Conservation (phyloP, 2,113 vertebrate species). For the Caloenas nicobarica region DNA sequence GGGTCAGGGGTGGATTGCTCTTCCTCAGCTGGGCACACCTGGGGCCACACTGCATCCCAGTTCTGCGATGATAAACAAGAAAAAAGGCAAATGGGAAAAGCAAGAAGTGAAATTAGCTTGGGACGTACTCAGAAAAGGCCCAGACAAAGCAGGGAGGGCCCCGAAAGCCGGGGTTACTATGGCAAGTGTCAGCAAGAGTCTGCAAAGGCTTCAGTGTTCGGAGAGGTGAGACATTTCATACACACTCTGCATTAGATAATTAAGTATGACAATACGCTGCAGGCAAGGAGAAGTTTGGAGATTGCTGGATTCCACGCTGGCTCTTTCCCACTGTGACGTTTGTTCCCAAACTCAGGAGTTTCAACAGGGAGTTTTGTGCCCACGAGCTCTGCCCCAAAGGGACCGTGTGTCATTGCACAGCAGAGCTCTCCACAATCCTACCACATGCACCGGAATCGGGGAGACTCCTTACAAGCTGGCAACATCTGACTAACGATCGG, state of each 20-base stretch:
- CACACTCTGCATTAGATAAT: neutral
- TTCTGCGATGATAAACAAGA: neutral
- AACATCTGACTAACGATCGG: neutral
- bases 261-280: neutral
- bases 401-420: neutral
- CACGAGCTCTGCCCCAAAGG: conserved; percentile 28
- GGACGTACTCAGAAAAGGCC: neutral
- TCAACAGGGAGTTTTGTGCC: neutral
- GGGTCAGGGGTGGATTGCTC: too few relatives aligned
- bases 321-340: neutral
- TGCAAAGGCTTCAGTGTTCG: neutral
- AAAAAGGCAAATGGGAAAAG: neutral
- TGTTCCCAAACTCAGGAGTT: neutral
- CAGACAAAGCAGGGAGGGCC: neutral
- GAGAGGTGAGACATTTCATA: neutral
- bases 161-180: neutral
- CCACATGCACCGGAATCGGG: accelerated
- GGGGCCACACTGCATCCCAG: neutral
- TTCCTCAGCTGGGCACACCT: neutral
- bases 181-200: neutral
- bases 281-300: conserved; percentile 42
- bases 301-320: neutral
- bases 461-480: neutral
- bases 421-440: neutral
- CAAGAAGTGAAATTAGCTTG: neutral